These are phyloP conservation scores for Philereme transversata DNA, from an alignment of 2,888 invertebrate genomes.

Conservation along the genomic window DNA sequence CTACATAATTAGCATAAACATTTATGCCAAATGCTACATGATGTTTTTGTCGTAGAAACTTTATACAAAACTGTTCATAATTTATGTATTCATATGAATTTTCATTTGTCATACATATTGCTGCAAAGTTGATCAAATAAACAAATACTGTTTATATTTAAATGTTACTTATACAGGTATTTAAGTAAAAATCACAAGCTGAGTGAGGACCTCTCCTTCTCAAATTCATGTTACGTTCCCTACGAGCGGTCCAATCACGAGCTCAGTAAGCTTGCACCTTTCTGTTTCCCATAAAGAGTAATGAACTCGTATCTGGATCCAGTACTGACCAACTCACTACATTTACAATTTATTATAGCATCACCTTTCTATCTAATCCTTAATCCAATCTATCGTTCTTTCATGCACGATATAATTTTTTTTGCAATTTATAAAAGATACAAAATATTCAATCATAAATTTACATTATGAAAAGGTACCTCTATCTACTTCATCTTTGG, in stretches of 20 bases:
- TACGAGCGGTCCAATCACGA: slow-evolving; percentile 22
- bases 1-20: slow-evolving; percentile 69
- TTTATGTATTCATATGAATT: slow-evolving; percentile 36
- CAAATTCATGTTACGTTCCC: slow-evolving; percentile 23
- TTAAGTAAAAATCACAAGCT: slow-evolving; percentile 40
- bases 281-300: slow-evolving; percentile 14
- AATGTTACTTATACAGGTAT: slow-evolving; percentile 35
- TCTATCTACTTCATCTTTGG: slow-evolving; percentile 77
- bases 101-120: slow-evolving; percentile 55
- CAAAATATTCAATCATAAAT: slow-evolving; percentile 77
- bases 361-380: slow-evolving; percentile 67
- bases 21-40: slow-evolving; percentile 74
- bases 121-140: slow-evolving; percentile 36
- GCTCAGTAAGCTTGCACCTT: slow-evolving; percentile 18
- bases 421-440: slow-evolving; percentile 79
- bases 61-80: slow-evolving; percentile 74
- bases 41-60: slow-evolving; percentile 75
- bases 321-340: slow-evolving; percentile 27
- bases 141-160: slow-evolving; percentile 29
- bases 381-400: slow-evolving; percentile 72
- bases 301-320: slow-evolving; percentile 23
- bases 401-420: slow-evolving; percentile 70
- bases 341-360: slow-evolving; percentile 42
- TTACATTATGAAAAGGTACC: slow-evolving; percentile 70
- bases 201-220: slow-evolving; percentile 34